Evolutionary conservation across 1,140 invertebrate species (phyloP), one percentile per base, ranked within the genome.

Genomic region (Euglossa dilemma): DNA sequence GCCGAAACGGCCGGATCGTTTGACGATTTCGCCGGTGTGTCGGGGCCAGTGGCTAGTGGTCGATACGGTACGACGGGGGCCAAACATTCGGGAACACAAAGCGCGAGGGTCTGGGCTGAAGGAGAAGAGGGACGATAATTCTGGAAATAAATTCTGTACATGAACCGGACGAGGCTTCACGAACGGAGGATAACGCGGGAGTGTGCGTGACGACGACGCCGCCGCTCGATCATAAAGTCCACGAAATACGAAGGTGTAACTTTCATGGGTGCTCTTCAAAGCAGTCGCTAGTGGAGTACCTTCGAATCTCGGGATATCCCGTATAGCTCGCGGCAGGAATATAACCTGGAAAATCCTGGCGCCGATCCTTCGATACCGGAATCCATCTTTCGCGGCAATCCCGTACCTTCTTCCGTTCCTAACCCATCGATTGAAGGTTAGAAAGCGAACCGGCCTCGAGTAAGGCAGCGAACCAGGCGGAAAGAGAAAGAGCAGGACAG

Each of bases 291-390:
- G 54, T 28, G 16, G 28, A 80, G 74, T 85, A 85, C 56, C 61
- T 54, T 89, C 85, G 74, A 87, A 85, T 85, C 85, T 81, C 57
- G 77, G 78, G 70, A 89, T 87, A 85, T 86, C 25, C 73, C 72
- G 64, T 84, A 78, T 89, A 89, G 87, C 87, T 87, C 80, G 77
- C 85, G 88, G 85, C 81, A 61, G 36, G 78, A 85, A 90, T 89
- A 90, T 87, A 90, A 87, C 83, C 57, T 74, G 82, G 69, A 79
- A 90, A 90, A 87, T 90, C 87, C 85, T 85, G 54, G 78, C 77
- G 52, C 50, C 77, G 80, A 87, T 90, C 85, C 87, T 85, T 75
- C 88, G 88, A 89, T 89, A 89, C 79, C 82, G 76, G 84, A 85
- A 89, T 89, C 88, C 83, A 89, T 89, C 88, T 89, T 87, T 78